Evolutionary conservation across 2,888 invertebrate species (phyloP), one percentile per base, ranked within the genome.

Genomic region (Cerastis rubricosa): DNA sequence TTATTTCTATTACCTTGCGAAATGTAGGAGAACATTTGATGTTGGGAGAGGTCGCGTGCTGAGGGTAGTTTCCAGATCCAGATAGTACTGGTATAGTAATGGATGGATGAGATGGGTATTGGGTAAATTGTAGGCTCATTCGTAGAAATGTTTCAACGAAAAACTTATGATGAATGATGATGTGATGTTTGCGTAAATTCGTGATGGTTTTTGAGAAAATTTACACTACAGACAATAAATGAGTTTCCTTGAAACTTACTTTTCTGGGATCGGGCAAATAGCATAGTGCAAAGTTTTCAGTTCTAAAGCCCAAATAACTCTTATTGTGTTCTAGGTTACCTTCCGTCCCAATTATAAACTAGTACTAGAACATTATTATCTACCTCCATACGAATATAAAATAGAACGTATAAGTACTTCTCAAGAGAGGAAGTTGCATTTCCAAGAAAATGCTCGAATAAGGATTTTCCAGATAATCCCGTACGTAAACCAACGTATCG

Each of bases 1-100:
- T 49, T 71, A 75, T 85, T 87, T 79, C 57, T 11, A 79, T 82
- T 76, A 67, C 57, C 47, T 69, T 71, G 45, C 9, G 51, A 63
- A 64, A 71, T 71, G 43, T 54, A 29, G 47, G 40, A n/a, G 67
- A 61, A 64, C 49, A n/a, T 69, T 72, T 65, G 35, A 80, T 59
- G 43, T 51, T 35, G 14, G 11, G 47, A n/a, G n/a, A 66, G 29
- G 40, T 43, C 49, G 47, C 54, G 64, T 78, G 67, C 22, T 11
- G 43, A 22, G 8, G 19, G 8, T 70, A 57, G 25, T n/a, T n/a
- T n/a, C n/a, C n/a, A n/a, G n/a, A n/a, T n/a, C n/a, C n/a, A n/a
- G n/a, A n/a, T n/a, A n/a, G n/a, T n/a, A n/a, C n/a, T n/a, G n/a
- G n/a, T n/a, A n/a, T n/a, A n/a, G n/a, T n/a, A n/a, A n/a, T n/a